These are phyloP conservation scores for Todiramphus chloris DNA, from an alignment of 2,113 vertebrate species.

Conservation along the genomic window DNA sequence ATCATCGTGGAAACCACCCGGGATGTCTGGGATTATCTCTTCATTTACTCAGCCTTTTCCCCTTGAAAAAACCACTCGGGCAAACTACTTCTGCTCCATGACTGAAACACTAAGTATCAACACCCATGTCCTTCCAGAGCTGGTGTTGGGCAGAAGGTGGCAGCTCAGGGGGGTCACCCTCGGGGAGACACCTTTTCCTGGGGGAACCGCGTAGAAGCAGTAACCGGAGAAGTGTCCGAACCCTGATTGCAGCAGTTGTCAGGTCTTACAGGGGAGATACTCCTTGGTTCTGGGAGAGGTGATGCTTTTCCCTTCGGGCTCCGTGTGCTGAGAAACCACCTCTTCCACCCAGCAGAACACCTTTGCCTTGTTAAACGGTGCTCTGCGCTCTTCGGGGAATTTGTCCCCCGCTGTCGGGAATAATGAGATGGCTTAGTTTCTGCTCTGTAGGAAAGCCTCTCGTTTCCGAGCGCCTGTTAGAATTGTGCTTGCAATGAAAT, in stretches of 20 bases:
- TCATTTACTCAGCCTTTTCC: slow-evolving; percentile 13
- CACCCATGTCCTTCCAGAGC: not conserved
- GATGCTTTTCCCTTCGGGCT: not conserved
- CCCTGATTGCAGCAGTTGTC: not conserved
- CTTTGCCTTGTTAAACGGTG: not conserved
- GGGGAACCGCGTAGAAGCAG: not conserved
- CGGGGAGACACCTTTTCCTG: not conserved
- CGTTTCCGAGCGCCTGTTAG: not conserved
- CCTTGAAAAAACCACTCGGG: not conserved
- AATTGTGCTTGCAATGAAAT: not conserved
- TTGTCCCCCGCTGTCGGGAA: not conserved
- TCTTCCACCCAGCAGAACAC: not conserved
- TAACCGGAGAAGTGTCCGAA: not conserved
- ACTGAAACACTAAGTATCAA: not conserved
- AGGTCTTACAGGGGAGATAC: not conserved
- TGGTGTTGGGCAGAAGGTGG: not conserved
- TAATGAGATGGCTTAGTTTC: not conserved
- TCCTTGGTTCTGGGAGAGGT: not conserved
- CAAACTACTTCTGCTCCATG: not conserved
- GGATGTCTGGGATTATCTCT: slow-evolving; percentile 24
- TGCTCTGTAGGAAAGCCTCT: not conserved
- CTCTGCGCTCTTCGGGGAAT: not conserved
- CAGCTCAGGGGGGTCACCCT: accelerated
- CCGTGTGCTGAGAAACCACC: not conserved
- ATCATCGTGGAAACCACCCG: not conserved